Percentiles rank a stretch among this genome's conserved stretches.
phyloP scores from a whole-genome alignment of 1,140 invertebrate genomes.

The Mya arenaria region DNA sequence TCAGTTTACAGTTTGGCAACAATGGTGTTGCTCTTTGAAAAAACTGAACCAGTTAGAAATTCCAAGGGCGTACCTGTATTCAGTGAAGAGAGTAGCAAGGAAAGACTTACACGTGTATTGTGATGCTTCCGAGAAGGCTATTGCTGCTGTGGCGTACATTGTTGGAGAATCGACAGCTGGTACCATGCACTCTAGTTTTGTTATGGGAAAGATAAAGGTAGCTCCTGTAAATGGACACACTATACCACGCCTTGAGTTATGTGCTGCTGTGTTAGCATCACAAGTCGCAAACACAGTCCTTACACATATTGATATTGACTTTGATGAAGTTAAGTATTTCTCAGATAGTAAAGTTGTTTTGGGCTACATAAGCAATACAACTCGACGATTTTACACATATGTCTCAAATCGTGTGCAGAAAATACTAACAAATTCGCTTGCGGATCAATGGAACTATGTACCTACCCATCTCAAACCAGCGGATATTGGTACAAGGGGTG shows the following conservation, averaged over 20 bases:
- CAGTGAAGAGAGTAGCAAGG: not conserved
- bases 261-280: slow-evolving; percentile 53
- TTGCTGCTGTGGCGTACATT: slow-evolving; percentile 63
- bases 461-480: slow-evolving; percentile 47
- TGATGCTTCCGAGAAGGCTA: slow-evolving; percentile 72
- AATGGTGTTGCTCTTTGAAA: slow-evolving; percentile 1
- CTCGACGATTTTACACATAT: slow-evolving; percentile 35
- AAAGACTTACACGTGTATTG: slow-evolving; percentile 3
- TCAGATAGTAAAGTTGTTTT: slow-evolving; percentile 34
- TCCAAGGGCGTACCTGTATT: not conserved
- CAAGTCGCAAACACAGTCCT: not conserved
- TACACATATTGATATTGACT: not conserved
- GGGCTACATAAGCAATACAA: slow-evolving; percentile 42
- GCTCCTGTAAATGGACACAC: slow-evolving; percentile 54
- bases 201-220: slow-evolving; percentile 24
- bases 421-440: not conserved
- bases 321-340: not conserved
- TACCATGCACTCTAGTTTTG: slow-evolving; percentile 6
- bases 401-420: slow-evolving; percentile 24
- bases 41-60: not conserved
- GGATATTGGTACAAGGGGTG: slow-evolving; percentile 22
- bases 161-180: not conserved
- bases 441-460: slow-evolving; percentile 41
- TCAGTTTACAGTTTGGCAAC: not conserved
- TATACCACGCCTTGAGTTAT: slow-evolving; percentile 59